A percentile compares a stretch with the other conserved stretches of the same genome.
Conservation (phyloP, 35 echinoderm and acorn worm genomes). For the Ophiothrix spiculata region DNA sequence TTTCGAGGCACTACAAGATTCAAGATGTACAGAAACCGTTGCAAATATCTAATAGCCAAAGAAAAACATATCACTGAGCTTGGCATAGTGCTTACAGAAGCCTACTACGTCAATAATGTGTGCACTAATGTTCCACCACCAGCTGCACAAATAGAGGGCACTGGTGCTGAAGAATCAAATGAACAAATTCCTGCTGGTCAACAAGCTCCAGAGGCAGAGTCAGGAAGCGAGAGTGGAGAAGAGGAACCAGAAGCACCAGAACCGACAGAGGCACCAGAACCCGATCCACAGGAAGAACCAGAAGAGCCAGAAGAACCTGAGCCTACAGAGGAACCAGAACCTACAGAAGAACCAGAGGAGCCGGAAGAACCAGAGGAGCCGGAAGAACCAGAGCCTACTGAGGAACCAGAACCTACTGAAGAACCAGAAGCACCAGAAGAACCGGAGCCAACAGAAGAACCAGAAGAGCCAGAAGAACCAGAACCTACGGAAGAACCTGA, state of each 20-base stretch:
- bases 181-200: background rate
- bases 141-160: background rate
- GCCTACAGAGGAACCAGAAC: background rate
- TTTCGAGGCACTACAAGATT: background rate
- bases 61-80: background rate
- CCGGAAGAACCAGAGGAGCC: too few relatives aligned
- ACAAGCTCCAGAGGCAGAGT: background rate
- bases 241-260: background rate
- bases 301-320: background rate
- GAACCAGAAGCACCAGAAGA: background rate
- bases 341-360: background rate
- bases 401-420: background rate
- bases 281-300: background rate
- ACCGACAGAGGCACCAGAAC: background rate
- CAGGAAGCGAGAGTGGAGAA: background rate
- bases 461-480: background rate
- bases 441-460: background rate
- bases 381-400: conserved; percentile 2
- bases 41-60: background rate
- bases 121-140: background rate
- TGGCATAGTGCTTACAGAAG: background rate
- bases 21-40: background rate
- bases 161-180: background rate
- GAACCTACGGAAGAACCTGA: conserved; percentile 6
- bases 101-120: background rate